Conservation (phyloP, 2,888 invertebrate genomes). For the Monoplex corrugatus region DNA sequence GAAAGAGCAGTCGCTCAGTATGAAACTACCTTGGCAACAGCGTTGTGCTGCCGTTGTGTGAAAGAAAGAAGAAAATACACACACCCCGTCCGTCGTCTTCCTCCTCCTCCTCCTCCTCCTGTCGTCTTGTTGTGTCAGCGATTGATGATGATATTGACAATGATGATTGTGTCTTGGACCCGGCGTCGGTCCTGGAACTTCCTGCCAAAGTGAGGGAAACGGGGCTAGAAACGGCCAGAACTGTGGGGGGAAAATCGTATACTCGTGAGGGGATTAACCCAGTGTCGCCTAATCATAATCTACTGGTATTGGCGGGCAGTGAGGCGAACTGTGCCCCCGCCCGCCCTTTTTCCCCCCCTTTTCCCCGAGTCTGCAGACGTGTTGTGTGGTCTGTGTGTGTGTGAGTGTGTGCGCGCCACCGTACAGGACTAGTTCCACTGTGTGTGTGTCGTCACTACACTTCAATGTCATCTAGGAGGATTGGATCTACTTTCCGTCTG, state of each 20-base stretch:
- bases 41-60: not conserved
- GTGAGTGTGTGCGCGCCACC: not conserved
- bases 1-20: not conserved
- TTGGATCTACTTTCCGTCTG: slow-evolving; percentile 15
- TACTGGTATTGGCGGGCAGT: not conserved
- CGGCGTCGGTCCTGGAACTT: too few relatives aligned
- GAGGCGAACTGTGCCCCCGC: not conserved
- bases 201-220: too few relatives aligned
- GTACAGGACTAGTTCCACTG: not conserved
- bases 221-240: too few relatives aligned
- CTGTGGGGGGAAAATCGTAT: not conserved
- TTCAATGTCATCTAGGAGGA: not conserved
- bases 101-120: not conserved
- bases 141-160: not conserved
- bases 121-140: not conserved
- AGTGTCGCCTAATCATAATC: slow-evolving; percentile 3
- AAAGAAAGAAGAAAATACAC: not conserved
- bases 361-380: not conserved
- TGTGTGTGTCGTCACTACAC: slow-evolving; percentile 3
- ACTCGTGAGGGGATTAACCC: slow-evolving; percentile 21
- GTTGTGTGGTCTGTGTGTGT: not conserved
- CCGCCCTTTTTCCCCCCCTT: too few relatives aligned
- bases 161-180: too few relatives aligned
- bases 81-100: not conserved
- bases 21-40: slow-evolving; percentile 19